A percentile compares a stretch with the other conserved stretches of the same genome.
phyloP scores from a whole-genome alignment of 2,797 vertebrate genomes.

The Crenichthys baileyi region DNA sequence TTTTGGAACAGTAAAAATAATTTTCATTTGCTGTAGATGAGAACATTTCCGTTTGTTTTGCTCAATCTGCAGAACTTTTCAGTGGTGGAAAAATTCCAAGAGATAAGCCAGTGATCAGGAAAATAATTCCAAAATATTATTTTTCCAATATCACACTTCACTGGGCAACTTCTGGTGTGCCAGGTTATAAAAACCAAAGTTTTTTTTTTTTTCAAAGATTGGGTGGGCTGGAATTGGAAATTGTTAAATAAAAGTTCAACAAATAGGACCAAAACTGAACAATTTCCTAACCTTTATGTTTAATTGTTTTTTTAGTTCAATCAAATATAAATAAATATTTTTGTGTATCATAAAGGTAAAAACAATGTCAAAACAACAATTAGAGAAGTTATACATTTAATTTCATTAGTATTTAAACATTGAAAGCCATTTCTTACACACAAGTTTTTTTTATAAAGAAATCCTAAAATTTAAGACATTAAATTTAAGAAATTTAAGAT shows the following conservation, averaged over 20 bases:
- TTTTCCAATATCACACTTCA: slow-evolving; percentile 83
- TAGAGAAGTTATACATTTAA: too few relatives aligned
- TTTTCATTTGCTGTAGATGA: slow-evolving; percentile 77
- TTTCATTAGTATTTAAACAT: too few relatives aligned
- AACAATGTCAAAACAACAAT: neutral
- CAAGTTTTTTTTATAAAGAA: too few relatives aligned
- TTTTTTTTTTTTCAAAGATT: slow-evolving; percentile 40
- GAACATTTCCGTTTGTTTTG: slow-evolving; percentile 81
- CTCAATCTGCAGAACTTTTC: slow-evolving; percentile 78
- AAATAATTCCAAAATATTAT: slow-evolving; percentile 85
- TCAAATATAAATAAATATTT: neutral
- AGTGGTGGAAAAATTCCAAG: slow-evolving; percentile 83
- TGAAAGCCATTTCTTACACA: too few relatives aligned
- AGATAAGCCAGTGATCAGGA: slow-evolving; percentile 87
- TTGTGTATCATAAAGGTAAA: neutral
- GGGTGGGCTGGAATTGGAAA: slow-evolving; percentile 39
- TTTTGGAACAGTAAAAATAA: slow-evolving; percentile 83
- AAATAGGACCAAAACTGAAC: slow-evolving; percentile 10
- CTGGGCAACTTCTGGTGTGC: slow-evolving; percentile 68
- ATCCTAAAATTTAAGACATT: too few relatives aligned
- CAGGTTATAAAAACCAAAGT: slow-evolving; percentile 65
- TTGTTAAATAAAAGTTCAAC: slow-evolving; percentile 30
- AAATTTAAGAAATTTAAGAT: too few relatives aligned
- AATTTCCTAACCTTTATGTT: neutral
- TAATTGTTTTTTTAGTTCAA: neutral